Conservation (phyloP, 1,140 invertebrate species). For the Drosophila tropicalis region DNA sequence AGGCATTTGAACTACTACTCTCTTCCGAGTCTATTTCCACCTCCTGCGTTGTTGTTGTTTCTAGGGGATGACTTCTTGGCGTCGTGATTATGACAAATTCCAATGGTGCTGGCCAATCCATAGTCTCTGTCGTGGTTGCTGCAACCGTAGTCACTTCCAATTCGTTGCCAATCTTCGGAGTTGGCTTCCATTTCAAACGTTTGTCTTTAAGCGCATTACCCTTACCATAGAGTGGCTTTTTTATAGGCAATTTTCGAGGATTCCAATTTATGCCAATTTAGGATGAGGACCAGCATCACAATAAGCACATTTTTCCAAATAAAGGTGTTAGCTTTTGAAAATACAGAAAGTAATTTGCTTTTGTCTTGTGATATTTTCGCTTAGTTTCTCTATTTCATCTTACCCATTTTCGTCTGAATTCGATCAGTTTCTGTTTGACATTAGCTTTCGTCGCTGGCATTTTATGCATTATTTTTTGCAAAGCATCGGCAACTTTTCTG, state of each 20-base stretch:
- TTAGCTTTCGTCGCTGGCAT: background rate
- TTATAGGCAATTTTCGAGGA: conserved; percentile 74
- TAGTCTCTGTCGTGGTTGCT: background rate
- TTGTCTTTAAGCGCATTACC: conserved; percentile 56
- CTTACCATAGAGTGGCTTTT: conserved; percentile 65
- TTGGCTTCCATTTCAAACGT: conserved; percentile 25
- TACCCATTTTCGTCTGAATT: background rate
- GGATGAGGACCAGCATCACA: conserved; percentile 14
- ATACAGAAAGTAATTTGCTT: background rate
- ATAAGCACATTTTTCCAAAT: conserved; percentile 11
- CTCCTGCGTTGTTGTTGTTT: conserved; percentile 15
- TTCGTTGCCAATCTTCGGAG: background rate
- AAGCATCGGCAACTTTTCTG: conserved; percentile 8
- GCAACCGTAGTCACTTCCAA: background rate
- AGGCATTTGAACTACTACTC: background rate
- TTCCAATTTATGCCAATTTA: conserved; percentile 44
- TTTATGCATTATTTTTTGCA: conserved; percentile 12
- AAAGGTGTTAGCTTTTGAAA: background rate
- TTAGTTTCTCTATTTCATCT: background rate
- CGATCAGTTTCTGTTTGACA: background rate
- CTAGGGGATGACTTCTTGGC: conserved; percentile 52
- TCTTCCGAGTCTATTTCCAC: conserved; percentile 8
- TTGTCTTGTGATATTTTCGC: background rate
- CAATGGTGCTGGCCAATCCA: conserved; percentile 13
- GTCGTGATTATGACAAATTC: conserved; percentile 14